These are phyloP conservation scores for Meriones psammophilus DNA, from an alignment of 2,797 vertebrate species.

Conservation along the genomic window DNA sequence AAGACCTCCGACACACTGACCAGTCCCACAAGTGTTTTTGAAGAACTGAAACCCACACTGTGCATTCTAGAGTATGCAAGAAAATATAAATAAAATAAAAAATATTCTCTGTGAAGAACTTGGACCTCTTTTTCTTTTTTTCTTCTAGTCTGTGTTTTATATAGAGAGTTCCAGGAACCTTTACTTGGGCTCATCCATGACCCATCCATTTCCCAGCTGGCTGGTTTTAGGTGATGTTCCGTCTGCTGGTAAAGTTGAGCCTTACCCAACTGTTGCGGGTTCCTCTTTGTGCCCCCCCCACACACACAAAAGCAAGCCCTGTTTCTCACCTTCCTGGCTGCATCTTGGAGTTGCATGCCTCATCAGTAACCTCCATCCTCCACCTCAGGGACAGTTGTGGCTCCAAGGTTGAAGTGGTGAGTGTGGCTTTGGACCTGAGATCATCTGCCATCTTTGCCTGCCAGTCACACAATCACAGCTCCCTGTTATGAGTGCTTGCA, in stretches of 20 bases:
- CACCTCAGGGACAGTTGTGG: not conserved
- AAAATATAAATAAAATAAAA: conserved; percentile 78
- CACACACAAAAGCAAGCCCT: not conserved
- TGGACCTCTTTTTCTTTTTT: conserved; percentile 63
- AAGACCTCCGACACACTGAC: conserved; percentile 75
- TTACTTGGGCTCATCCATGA: conserved; percentile 17
- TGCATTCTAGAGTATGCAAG: conserved; percentile 83
- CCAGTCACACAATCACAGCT: not conserved
- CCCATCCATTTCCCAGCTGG: conserved; percentile 67
- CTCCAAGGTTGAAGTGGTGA: not conserved
- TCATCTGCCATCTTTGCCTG: not conserved
- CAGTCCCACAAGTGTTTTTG: conserved; percentile 78
- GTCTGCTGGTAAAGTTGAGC: conserved; percentile 60
- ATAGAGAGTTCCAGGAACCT: conserved; percentile 41
- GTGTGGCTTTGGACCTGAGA: not conserved
- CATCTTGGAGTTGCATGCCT: not conserved
- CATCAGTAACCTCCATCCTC: conserved; percentile 23
- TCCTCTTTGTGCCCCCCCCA: conserved; percentile 32
- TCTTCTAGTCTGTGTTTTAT: conserved; percentile 72
- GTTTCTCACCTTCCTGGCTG: conserved; percentile 26
- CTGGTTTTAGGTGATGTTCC: conserved; percentile 22
- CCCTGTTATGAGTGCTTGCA: not conserved
- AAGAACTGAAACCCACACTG: conserved; percentile 80
- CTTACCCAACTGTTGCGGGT: conserved; percentile 68
- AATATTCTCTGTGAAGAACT: conserved; percentile 80